phyloP scores from a whole-genome alignment of 2,888 invertebrate genomes.

The Venusia cambrica region DNA sequence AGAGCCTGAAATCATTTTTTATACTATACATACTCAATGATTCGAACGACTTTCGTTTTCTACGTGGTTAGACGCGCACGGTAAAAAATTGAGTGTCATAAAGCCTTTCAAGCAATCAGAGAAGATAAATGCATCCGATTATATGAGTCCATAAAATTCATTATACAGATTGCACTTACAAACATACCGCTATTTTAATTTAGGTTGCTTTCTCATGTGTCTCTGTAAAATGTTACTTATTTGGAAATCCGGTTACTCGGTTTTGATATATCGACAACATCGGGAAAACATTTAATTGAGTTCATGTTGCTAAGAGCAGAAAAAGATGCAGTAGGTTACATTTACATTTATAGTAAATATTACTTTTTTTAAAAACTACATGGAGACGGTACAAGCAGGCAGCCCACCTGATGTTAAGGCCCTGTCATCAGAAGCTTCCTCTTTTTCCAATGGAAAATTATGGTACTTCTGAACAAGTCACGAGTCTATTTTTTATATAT shows the following conservation, averaged over 20 bases:
- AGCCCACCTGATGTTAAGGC: no score
- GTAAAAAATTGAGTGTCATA: slow-evolving; percentile 42
- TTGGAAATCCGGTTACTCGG: slow-evolving; percentile 29
- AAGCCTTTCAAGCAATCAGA: slow-evolving; percentile 42
- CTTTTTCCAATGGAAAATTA: no score
- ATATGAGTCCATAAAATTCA: slow-evolving; percentile 38
- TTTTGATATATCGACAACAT: slow-evolving; percentile 28
- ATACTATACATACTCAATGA: slow-evolving; percentile 54
- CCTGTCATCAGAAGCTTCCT: no score
- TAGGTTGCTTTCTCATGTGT: slow-evolving; percentile 50
- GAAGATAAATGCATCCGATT: slow-evolving; percentile 37
- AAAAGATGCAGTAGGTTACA: slow-evolving; percentile 1
- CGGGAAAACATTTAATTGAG: slow-evolving; percentile 30
- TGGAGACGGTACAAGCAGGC: no score
- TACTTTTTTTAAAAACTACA: no score
- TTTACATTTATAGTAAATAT: no score
- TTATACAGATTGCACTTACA: slow-evolving; percentile 46
- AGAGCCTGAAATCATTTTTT: slow-evolving; percentile 45
- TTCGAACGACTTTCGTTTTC: slow-evolving; percentile 52
- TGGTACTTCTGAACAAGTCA: no score
- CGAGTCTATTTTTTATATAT: no score
- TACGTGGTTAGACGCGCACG: slow-evolving; percentile 43
- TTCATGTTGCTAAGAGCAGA: slow-evolving; percentile 25
- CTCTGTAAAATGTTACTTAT: slow-evolving; percentile 34
- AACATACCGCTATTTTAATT: slow-evolving; percentile 50